Evolutionary conservation across 2,797 vertebrate genomes (phyloP).

Genomic region (Falco cherrug): DNA sequence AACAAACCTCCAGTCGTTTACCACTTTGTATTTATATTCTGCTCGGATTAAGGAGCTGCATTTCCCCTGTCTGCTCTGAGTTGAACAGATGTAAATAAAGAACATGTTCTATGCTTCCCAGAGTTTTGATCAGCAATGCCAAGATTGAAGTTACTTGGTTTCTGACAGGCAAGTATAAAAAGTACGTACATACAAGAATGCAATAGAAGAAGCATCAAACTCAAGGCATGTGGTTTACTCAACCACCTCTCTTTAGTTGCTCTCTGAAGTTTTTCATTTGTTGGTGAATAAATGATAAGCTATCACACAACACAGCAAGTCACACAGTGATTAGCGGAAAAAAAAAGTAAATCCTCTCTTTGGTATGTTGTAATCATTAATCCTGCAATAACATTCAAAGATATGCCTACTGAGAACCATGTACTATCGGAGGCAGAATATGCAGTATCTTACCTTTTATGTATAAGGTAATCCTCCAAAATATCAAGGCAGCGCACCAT

Average conservation of each 20-base stretch:
- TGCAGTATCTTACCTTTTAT: constrained; percentile 85
- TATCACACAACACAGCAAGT: neutral
- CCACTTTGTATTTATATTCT: neutral
- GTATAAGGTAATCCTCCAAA: constrained; percentile 98
- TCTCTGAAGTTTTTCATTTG: neutral
- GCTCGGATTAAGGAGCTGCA: neutral
- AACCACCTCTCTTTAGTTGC: neutral
- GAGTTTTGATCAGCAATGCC: neutral
- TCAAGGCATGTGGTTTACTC: neutral
- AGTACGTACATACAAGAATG: neutral
- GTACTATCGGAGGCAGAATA: neutral
- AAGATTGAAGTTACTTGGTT: neutral
- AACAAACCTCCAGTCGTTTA: neutral
- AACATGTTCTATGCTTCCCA: neutral
- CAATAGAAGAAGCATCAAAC: neutral
- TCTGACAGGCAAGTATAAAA: neutral
- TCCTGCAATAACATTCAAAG: neutral
- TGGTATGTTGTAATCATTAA: neutral
- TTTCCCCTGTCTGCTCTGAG: neutral
- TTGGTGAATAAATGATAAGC: neutral
- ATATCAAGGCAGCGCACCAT: constrained; percentile 99
- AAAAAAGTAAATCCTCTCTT: neutral
- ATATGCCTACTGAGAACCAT: neutral
- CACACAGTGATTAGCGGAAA: neutral
- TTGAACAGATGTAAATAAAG: neutral